Evolutionary conservation across 2,888 invertebrate genomes (phyloP).

Genomic region (Nemurella pictetii): DNA sequence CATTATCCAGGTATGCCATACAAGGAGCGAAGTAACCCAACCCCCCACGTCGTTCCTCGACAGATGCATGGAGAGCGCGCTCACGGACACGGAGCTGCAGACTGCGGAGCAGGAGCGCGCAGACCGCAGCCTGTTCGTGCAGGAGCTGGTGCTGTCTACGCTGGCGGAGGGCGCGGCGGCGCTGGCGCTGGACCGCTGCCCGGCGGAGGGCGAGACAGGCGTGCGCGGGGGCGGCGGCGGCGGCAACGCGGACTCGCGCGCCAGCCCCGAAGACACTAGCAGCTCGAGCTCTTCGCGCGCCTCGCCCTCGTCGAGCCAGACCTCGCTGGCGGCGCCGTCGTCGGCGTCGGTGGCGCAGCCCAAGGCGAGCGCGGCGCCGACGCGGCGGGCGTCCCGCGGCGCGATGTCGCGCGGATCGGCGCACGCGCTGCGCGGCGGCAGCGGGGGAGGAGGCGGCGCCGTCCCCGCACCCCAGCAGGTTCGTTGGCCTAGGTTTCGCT

Average conservation of each 20-base stretch:
- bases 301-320: constrained; percentile 37
- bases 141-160: constrained; percentile 68
- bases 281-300: constrained; percentile 37
- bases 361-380: constrained; percentile 30
- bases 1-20: too few species aligned
- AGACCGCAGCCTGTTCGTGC: constrained; percentile 69
- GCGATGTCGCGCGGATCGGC: constrained; percentile 29
- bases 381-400: constrained; percentile 28
- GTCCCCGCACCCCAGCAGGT: constrained; percentile 28
- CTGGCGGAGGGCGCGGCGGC: constrained; percentile 50
- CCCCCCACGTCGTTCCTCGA: too few species aligned
- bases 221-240: constrained; percentile 36
- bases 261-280: constrained; percentile 32
- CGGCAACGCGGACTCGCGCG: constrained; percentile 32
- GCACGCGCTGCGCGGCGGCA: neutral
- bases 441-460: too few species aligned
- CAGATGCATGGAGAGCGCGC: constrained; percentile 60
- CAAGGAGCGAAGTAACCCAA: too few species aligned
- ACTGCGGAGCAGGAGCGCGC: constrained; percentile 61
- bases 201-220: constrained; percentile 34
- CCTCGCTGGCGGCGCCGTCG: constrained; percentile 36
- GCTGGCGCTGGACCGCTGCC: constrained; percentile 33
- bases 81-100: constrained; percentile 61
- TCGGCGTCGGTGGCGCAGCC: constrained; percentile 42
- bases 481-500: too few species aligned